phyloP scores from a whole-genome alignment of 2,113 vertebrate species.

The Xenus cinereus region DNA sequence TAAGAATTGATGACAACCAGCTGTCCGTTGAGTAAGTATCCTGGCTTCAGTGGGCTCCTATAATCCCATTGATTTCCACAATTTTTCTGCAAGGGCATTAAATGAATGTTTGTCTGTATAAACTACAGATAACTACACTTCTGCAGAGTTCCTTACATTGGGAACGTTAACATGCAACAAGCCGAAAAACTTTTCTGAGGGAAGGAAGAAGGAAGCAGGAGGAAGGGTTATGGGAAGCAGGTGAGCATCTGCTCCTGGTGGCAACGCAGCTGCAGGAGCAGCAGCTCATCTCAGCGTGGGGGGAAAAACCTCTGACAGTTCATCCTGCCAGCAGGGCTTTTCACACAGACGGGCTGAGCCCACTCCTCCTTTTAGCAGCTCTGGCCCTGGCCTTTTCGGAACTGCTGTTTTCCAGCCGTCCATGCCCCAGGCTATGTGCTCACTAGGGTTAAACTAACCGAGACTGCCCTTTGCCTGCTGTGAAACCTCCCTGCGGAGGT shows the following conservation, averaged over 20 bases:
- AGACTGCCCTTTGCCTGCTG: background rate
- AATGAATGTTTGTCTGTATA: background rate
- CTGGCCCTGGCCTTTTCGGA: background rate
- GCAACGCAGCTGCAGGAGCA: background rate
- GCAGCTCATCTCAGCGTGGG: accelerated
- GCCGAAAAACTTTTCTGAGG: background rate
- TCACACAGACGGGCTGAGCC: accelerated
- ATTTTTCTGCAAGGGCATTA: background rate
- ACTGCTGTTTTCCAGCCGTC: accelerated
- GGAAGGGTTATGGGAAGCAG: background rate
- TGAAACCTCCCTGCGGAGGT: too few relatives aligned
- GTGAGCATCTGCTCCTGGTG: background rate
- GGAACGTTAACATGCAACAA: background rate
- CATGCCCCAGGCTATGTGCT: background rate
- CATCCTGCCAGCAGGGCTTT: accelerated
- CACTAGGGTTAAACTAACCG: background rate
- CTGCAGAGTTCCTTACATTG: background rate
- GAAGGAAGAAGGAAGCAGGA: background rate
- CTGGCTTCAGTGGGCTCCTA: background rate
- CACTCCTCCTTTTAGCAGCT: background rate
- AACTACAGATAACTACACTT: background rate
- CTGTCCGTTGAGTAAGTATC: background rate
- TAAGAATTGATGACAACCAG: background rate
- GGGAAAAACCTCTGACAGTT: background rate
- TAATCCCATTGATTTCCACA: background rate